Conservation (phyloP, 2,797 vertebrate species). For the Halcyon badia region DNA sequence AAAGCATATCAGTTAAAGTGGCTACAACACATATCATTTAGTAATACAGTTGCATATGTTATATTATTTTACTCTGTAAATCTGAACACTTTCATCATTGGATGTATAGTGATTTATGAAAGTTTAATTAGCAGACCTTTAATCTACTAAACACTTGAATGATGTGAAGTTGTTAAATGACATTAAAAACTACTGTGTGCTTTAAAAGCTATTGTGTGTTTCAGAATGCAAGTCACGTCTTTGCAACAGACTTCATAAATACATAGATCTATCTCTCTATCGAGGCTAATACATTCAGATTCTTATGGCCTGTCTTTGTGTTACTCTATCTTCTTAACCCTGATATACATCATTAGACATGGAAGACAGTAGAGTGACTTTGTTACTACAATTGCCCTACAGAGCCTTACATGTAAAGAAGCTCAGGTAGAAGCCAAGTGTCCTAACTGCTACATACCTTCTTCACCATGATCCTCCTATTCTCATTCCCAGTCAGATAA, state of each 20-base stretch:
- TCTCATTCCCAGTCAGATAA: neutral
- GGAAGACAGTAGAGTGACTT: neutral
- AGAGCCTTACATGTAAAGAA: neutral
- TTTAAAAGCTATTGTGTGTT: neutral
- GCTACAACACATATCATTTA: neutral
- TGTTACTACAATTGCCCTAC: neutral
- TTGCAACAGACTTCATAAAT: neutral
- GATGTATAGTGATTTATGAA: neutral
- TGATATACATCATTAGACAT: neutral
- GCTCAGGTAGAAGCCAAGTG: neutral
- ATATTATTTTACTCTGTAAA: neutral
- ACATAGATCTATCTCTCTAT: neutral
- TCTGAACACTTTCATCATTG: neutral
- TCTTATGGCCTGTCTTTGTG: neutral
- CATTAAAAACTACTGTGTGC: neutral
- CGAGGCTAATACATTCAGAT: neutral
- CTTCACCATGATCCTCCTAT: neutral
- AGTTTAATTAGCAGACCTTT: neutral
- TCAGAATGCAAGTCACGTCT: neutral
- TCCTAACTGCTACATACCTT: neutral
- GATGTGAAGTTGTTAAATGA: neutral
- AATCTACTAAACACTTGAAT: neutral
- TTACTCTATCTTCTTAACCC: neutral
- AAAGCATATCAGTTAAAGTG: neutral
- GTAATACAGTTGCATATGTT: neutral